These are phyloP conservation scores for Tychaedon coryphoeus DNA, from an alignment of 2,113 vertebrate genomes.

Conservation along the genomic window DNA sequence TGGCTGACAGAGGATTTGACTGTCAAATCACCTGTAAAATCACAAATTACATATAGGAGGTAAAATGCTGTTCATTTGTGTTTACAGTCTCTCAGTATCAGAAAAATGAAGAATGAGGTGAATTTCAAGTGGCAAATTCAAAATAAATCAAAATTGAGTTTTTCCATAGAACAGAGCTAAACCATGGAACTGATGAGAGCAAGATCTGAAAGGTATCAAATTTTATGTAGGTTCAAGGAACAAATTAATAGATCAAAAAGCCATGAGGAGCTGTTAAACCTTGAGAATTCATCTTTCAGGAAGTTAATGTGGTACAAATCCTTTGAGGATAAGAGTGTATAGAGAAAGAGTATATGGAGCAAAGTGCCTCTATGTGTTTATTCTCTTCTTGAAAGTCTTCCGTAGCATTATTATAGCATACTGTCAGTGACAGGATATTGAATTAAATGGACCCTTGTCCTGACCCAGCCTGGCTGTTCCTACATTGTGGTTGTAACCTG, in stretches of 20 bases:
- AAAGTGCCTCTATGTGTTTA: neutral
- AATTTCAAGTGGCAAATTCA: neutral
- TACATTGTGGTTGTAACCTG: neutral
- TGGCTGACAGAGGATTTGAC: neutral
- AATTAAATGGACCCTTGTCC: neutral
- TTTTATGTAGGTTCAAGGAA: neutral
- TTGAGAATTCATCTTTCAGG: neutral
- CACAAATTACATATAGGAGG: neutral
- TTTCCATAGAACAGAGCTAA: neutral
- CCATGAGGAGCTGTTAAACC: neutral
- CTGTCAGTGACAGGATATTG: neutral
- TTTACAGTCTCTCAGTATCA: neutral
- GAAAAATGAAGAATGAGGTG: neutral
- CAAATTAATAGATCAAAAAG: neutral
- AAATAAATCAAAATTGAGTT: neutral
- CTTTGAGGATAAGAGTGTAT: neutral
- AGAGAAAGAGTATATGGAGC: neutral
- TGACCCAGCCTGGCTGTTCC: neutral
- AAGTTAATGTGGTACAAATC: neutral
- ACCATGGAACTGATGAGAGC: neutral
- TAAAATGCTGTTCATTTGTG: neutral
- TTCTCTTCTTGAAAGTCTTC: neutral
- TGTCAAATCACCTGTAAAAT: neutral
- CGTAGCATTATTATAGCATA: fast-evolving
- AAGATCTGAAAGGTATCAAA: neutral